phyloP scores from a whole-genome alignment of 2,113 vertebrate species.

The Anoura caudifer region DNA sequence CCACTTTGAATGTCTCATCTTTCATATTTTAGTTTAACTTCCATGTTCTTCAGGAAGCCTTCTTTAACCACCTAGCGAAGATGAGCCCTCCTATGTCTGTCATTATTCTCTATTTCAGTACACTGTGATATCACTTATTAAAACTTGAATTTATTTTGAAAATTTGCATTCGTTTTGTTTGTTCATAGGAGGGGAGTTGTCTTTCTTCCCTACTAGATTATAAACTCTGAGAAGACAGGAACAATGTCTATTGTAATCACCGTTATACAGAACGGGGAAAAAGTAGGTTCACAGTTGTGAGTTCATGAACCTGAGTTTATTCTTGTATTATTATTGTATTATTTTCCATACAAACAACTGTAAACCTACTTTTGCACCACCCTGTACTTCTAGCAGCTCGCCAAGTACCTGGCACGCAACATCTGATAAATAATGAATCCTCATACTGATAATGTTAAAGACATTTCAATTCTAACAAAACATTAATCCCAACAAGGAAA shows the following conservation, averaged over 20 bases:
- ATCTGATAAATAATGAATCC: not conserved
- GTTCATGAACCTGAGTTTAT: no score
- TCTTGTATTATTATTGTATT: no score
- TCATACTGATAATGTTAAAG: not conserved
- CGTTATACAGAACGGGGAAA: not conserved
- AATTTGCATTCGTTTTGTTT: not conserved
- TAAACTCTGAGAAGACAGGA: not conserved
- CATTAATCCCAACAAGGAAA: not conserved
- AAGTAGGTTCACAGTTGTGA: not conserved
- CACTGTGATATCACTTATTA: not conserved
- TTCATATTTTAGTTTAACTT: not conserved
- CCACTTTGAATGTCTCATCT: not conserved
- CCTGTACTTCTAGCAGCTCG: not conserved
- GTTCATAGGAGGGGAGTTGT: not conserved
- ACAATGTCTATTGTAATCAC: not conserved
- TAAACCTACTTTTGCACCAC: not conserved
- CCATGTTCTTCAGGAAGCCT: not conserved
- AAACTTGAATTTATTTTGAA: not conserved
- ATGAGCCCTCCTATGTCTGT: not conserved
- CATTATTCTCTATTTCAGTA: not conserved
- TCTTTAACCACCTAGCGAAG: not conserved
- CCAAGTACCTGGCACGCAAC: not conserved
- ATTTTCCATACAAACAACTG: not conserved
- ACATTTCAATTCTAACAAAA: not conserved
- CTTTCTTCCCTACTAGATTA: not conserved